Evolutionary conservation across 2,797 vertebrate species (phyloP), one percentile per base, ranked within the genome.

Genomic region (Hoplostethus atlanticus): DNA sequence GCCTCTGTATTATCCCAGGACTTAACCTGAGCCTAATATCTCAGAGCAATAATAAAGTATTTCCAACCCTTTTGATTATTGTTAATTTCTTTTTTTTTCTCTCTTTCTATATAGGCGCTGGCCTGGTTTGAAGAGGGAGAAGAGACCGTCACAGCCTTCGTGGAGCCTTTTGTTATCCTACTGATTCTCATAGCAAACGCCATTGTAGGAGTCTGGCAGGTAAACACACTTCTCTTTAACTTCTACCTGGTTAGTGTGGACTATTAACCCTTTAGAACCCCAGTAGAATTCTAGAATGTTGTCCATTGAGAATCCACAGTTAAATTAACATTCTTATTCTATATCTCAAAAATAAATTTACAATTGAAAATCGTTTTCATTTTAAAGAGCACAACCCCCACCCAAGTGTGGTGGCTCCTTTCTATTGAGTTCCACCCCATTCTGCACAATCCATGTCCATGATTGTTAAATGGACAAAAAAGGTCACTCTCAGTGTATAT

Each of bases 111-210:
- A 0, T 83, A 99, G 98, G 97, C 96, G 76, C 94, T 99, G 94
- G 98, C 98, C 88, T 99, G 97, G 97, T 99, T 99, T 93, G 98
- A 99, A 93, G 98, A 99, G 92, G 98, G 98, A 71, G 98, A 99
- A 94, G 96, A 98, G 94, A 99, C 98, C 17, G 88, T 99, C 74
- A 99, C 98, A 84, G 98, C 98, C 51, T 99, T 99, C 86, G 98
- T 99, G 94, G 98, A 99, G 78, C 98, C 98, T 88, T 99, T 99
- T 93, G 98, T 99, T 88, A 99, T 99, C 88, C 94, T 99, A 56
- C 96, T 99, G 75, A 99, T 99, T 92, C 97, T 99, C 85, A 97
- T 99, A 93, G 98, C 98, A 90, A 99, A 99, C 86, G 98, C 98
- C 72, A 97, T 99, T 80, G 98, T 99, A 64, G 98, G 98, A 74